phyloP scores from a whole-genome alignment of 2,888 invertebrate genomes.

The Vandiemenella viatica region DNA sequence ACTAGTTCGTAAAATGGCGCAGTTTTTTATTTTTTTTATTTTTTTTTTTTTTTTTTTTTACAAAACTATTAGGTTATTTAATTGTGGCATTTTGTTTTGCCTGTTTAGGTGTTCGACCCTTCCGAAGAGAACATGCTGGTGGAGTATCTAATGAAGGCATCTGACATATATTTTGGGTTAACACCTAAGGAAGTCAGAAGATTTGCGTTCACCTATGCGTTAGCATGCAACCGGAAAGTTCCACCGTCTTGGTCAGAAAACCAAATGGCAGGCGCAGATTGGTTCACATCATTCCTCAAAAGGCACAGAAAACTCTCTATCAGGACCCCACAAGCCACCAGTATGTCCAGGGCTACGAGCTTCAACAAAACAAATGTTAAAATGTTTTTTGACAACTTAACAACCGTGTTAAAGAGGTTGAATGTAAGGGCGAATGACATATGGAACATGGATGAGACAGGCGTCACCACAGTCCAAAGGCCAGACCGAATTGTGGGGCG shows the following conservation, averaged over 20 bases:
- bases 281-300: slow-evolving; percentile 21
- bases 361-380: slow-evolving; percentile 27
- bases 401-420: slow-evolving; percentile 1
- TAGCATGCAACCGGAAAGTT: slow-evolving; percentile 12
- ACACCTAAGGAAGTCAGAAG: slow-evolving; percentile 16
- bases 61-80: too few species aligned
- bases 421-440: neutral
- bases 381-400: slow-evolving; percentile 29
- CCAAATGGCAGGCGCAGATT: slow-evolving; percentile 22
- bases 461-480: neutral
- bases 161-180: slow-evolving; percentile 15
- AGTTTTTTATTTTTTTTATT: too few species aligned
- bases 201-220: slow-evolving; percentile 18
- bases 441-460: slow-evolving; percentile 6
- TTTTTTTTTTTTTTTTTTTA: too few species aligned
- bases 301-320: slow-evolving; percentile 19
- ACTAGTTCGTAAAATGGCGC: too few species aligned
- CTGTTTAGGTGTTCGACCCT: slow-evolving; percentile 13
- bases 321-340: slow-evolving; percentile 21
- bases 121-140: slow-evolving; percentile 14
- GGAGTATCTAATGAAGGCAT: slow-evolving; percentile 11
- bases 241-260: slow-evolving; percentile 18
- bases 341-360: slow-evolving; percentile 19
- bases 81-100: neutral
- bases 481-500: neutral